Evolutionary conservation across 2,888 invertebrate genomes (phyloP), one percentile per base, ranked within the genome.

Genomic region (Carterocephalus palaemon): DNA sequence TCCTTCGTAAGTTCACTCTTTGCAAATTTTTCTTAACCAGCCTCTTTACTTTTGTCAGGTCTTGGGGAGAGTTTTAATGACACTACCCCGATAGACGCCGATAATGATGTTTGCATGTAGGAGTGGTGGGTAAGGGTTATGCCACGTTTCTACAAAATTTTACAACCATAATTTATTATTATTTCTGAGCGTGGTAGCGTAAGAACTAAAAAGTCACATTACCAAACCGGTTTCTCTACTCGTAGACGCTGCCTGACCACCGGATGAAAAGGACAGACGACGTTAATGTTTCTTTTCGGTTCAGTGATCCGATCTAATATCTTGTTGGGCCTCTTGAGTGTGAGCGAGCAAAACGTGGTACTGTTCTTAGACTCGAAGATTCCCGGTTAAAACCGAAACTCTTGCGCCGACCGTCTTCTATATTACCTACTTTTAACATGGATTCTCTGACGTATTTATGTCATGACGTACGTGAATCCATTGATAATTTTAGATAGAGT

Each of bases 221-320:
- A 67, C 51, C 51, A 70, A 78, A 77, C 82, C 75, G 78, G 81
- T 85, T 79, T 57, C 55, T 53, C 64, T 62, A 62, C 70, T 58
- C 58, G 37, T n/a, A n/a, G n/a, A 49, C 48, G 48, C 53, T 26
- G 57, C 58, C 53, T 64, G 64, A 63, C 65, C 67, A 70, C 69
- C 72, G 75, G 73, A 72, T 69, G 75, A 75, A 69, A 72, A 59
- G 70, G 71, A 65, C 62, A 59, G 57, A 56, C 56, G 57, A 56
- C 56, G 53, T 72, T 72, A 57, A 56, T 79, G 79, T 82, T 79
- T 75, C 79, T 77, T 79, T 83, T 75, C 73, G 70, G 79, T 84
- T 84, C 82, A 80, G 65, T 78, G 79, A 80, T 83, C 81, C 73
- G 72, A 75, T 75, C 70, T 67, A 62, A 61, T 62, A 67, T 67